Base-by-base conservation (phyloP, 1,140 invertebrate genomes). In the Drosophila nebulosa region DNA sequence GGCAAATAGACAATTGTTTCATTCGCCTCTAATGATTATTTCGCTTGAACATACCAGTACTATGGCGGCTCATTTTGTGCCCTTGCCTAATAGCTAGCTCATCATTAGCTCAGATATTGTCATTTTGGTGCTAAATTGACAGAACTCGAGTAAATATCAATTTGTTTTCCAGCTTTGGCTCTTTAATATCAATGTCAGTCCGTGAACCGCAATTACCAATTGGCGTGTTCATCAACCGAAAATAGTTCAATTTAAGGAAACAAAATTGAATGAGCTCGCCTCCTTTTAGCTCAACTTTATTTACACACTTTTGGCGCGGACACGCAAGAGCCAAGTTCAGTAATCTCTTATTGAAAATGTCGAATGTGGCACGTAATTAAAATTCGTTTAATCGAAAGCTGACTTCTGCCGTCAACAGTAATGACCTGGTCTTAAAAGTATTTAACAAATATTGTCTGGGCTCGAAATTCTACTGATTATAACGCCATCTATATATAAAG, bases 331-430 rank as follows among this genome's bases (percentile, higher is more conserved):
- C 72, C 56, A 60, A 10, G n/a, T 35, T 51, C 55, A 21, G 30
- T 69, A 66, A 30, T 24, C 55, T 46, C 35, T 64, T 64, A 51
- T 64, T 36, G 65, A 71, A 73, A 85, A 79, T 77, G 69, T 71
- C 80, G 80, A 86, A 86, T 86, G 78, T 75, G 74, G 83, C 83
- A 86, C 70, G 81, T 86, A 86, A 83, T 88, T 89, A 89, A 88
- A 84, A 88, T 76, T 76, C 61, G 84, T 64, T 79, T 72, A 83
- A 83, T 89, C 64, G 84, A 66, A 88, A 79, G 75, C 50, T 70
- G 69, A 73, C 66, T 66, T 66, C 42, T 27, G 21, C 9, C 18
- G 56, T 74, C 69, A 73, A 61, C 42, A 63, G 42, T 42, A 36
- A 35, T 55, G 30, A 64, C 36, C 46, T 56, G 50, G 36, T 18